phyloP scores from a whole-genome alignment of 2,888 invertebrate genomes.

The Zygothrica quintamaculata region DNA sequence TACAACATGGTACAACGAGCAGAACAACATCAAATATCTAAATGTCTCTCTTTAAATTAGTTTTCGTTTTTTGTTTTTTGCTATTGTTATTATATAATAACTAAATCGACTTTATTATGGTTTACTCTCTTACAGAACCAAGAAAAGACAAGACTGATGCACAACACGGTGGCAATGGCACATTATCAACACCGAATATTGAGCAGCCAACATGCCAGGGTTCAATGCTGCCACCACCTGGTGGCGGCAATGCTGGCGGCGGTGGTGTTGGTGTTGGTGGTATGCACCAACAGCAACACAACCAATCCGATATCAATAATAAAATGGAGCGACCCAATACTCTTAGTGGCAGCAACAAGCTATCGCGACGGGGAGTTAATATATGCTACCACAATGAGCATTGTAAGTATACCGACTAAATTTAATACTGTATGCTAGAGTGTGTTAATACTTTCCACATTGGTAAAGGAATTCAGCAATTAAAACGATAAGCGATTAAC shows the following conservation, averaged over 20 bases:
- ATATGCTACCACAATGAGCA: slow-evolving; percentile 93
- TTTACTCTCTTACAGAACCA: slow-evolving; percentile 93
- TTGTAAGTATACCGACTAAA: slow-evolving; percentile 85
- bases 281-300: slow-evolving; percentile 60
- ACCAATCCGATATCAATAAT: slow-evolving; percentile 82
- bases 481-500: background rate
- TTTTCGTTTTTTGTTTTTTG: slow-evolving; percentile 38
- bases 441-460: slow-evolving; percentile 12
- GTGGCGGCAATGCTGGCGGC: slow-evolving; percentile 85
- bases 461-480: slow-evolving; percentile 10
- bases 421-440: slow-evolving; percentile 18
- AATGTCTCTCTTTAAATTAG: slow-evolving; percentile 35
- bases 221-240: slow-evolving; percentile 84
- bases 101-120: too few species aligned
- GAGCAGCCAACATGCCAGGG: slow-evolving; percentile 85
- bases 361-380: slow-evolving; percentile 88
- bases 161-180: slow-evolving; percentile 86
- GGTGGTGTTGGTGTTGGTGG: too few species aligned
- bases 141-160: slow-evolving; percentile 96
- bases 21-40: background rate
- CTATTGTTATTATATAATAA: too few species aligned
- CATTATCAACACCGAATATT: slow-evolving; percentile 87
- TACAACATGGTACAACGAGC: too few species aligned
- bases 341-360: slow-evolving; percentile 90
- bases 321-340: slow-evolving; percentile 93